Base-by-base conservation (phyloP, 2,888 invertebrate species). In the Endotricha flammealis region DNA sequence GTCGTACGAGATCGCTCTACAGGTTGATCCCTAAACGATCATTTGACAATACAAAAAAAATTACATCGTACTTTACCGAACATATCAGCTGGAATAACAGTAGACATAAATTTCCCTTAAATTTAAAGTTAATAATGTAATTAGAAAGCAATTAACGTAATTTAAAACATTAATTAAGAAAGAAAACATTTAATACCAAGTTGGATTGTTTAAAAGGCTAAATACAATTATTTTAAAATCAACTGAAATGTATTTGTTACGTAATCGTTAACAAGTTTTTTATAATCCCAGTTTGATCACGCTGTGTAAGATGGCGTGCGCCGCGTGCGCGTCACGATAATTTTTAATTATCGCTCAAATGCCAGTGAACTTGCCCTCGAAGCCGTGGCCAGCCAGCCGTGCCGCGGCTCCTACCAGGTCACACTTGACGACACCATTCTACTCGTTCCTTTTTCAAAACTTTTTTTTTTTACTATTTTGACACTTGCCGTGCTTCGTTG, bases 311-410 rank as follows among this genome's bases (percentile, higher is more conserved):
- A 75, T 83, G 69, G 83, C 85, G 85, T 85, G 85, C 77, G 74
- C 65, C 64, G 58, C 53, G 68, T 61, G 70, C 74, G 61, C 82
- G 83, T 81, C 83, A 83, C 80, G 80, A 82, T 83, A 81, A 76
- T 85, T 85, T 85, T 86, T 85, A 85, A 85, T 86, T 85, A 85
- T 81, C 80, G 80, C 73, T 81, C 78, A 82, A 85, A 85, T 86
- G 86, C 85, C 85, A 85, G 79, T 86, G 85, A 86, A 85, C 85
- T 83, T 86, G 85, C 85, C 78, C 81, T 79, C 72, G 73, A 58
- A 71, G 74, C 64, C 65, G 69, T 65, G 60, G 57, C 57, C 73
- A 65, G 68, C 70, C 62, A 55, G 62, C 63, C 76, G 67, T 69
- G 72, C 61, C 61, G 63, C 63, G 67, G 70, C 67, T 64, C 64